These are phyloP conservation scores for Rachycentron canadum DNA, from an alignment of 2,797 vertebrate species.

Conservation along the genomic window DNA sequence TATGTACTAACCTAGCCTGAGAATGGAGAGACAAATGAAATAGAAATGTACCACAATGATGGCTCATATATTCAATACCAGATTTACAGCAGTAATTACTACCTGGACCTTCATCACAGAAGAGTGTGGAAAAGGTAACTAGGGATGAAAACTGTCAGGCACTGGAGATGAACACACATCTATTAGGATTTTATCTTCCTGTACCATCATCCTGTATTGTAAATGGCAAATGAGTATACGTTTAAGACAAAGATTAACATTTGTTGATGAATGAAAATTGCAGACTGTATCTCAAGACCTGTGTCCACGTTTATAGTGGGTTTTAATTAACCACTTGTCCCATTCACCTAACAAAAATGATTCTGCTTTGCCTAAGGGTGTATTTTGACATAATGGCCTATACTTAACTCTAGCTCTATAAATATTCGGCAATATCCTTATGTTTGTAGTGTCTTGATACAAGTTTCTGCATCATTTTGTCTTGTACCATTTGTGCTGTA, in stretches of 20 bases:
- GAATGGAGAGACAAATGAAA: background rate
- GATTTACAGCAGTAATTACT: background rate
- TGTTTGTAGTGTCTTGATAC: slow-evolving; percentile 44
- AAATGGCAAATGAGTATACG: slow-evolving; percentile 22
- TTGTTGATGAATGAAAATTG: slow-evolving; percentile 54
- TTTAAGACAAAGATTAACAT: slow-evolving; percentile 47
- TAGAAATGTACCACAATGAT: no score
- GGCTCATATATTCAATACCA: background rate
- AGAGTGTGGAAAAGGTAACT: slow-evolving; percentile 14
- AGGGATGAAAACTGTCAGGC: slow-evolving; percentile 27
- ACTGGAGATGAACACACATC: slow-evolving; percentile 23
- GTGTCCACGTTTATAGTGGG: slow-evolving; percentile 32
- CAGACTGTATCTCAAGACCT: slow-evolving; percentile 43
- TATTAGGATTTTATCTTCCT: slow-evolving; percentile 41
- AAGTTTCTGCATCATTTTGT: slow-evolving; percentile 38
- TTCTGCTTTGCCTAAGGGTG: slow-evolving; percentile 43
- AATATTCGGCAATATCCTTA: slow-evolving; percentile 51
- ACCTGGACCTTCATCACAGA: slow-evolving; percentile 29
- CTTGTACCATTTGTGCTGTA: slow-evolving; percentile 8
- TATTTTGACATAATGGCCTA: slow-evolving; percentile 59
- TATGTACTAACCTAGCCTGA: background rate
- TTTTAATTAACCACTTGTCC: slow-evolving; percentile 62
- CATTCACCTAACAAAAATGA: slow-evolving; percentile 44
- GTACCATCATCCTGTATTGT: slow-evolving; percentile 35
- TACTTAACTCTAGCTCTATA: slow-evolving; percentile 52